Conservation (phyloP, 2,113 vertebrate genomes). For the Bombycilla garrulus region DNA sequence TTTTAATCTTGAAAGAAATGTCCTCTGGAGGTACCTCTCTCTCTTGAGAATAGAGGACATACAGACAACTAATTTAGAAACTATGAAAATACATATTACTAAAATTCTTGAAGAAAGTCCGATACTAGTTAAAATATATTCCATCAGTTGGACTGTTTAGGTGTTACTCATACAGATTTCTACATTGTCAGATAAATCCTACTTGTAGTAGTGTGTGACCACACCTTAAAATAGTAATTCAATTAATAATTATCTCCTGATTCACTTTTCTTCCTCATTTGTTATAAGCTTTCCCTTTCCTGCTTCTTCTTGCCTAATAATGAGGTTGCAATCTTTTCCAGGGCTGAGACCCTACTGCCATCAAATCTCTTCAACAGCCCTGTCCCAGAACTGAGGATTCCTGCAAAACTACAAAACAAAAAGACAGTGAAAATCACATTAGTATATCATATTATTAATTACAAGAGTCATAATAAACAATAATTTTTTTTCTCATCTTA, state of each 20-base stretch:
- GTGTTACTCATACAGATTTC: background rate
- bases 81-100: background rate
- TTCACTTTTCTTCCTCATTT: background rate
- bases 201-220: background rate
- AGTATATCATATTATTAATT: background rate
- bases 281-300: background rate
- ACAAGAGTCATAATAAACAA: background rate
- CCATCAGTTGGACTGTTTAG: background rate
- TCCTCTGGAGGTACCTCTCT: background rate
- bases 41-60: background rate
- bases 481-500: background rate
- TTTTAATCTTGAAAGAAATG: background rate
- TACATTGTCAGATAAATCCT: background rate
- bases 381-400: background rate
- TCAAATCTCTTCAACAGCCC: rapidly evolving
- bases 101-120: background rate
- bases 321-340: background rate
- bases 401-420: background rate
- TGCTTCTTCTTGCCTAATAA: background rate
- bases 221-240: background rate
- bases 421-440: background rate
- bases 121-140: background rate
- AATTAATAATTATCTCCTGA: background rate
- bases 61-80: background rate
- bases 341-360: background rate